phyloP scores from a whole-genome alignment of 2,113 vertebrate genomes.

The Geothlypis trichas region DNA sequence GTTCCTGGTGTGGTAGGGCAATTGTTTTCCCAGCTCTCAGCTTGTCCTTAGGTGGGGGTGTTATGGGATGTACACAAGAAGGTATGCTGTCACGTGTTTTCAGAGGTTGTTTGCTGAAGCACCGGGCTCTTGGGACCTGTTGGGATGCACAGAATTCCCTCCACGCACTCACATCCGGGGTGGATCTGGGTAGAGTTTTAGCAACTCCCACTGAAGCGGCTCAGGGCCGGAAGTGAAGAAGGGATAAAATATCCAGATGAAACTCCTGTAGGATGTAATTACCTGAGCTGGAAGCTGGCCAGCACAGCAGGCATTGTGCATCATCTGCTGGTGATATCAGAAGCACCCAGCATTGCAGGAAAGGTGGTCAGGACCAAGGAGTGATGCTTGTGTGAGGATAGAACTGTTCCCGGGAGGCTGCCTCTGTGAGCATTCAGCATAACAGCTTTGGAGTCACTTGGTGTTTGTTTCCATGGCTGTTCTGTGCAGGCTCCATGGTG shows the following conservation, averaged over 20 bases:
- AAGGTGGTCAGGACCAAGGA: background rate
- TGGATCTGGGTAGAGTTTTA: background rate
- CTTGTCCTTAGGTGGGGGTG: background rate
- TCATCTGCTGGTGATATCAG: constrained; percentile 16
- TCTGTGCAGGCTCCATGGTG: background rate
- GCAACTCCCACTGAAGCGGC: background rate
- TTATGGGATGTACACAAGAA: background rate
- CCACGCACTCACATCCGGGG: constrained; percentile 13
- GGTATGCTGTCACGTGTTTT: background rate
- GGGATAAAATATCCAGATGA: constrained; percentile 55
- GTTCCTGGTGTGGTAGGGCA: background rate
- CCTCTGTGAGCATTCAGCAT: background rate
- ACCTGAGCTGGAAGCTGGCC: constrained; percentile 35
- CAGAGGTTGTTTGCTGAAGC: background rate
- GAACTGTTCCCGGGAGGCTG: background rate
- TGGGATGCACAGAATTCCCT: constrained; percentile 11
- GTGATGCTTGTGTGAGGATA: background rate
- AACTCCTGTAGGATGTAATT: constrained; percentile 66
- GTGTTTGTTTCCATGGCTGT: constrained; percentile 11
- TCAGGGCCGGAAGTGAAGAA: constrained; percentile 57
- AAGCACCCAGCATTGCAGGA: background rate
- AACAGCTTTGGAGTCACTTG: background rate
- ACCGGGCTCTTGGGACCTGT: background rate
- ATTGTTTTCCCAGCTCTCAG: background rate
- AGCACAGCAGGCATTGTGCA: background rate